These are phyloP conservation scores for Cromileptes altivelis DNA, from an alignment of 2,113 vertebrate species.

Conservation along the genomic window DNA sequence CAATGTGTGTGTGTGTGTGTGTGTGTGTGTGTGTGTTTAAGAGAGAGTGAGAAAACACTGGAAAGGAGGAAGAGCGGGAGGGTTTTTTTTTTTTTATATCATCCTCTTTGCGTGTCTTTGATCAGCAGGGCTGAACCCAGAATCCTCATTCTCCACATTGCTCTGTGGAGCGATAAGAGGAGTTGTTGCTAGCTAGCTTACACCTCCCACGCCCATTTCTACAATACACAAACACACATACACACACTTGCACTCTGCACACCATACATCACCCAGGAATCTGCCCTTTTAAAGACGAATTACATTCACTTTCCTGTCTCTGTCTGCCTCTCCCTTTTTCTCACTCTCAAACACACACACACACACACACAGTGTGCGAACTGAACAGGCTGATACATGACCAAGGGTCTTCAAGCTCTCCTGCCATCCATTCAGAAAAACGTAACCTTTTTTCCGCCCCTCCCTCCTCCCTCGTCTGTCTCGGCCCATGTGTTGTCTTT, in stretches of 20 bases:
- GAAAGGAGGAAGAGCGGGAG: neutral
- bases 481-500: constrained; percentile 54
- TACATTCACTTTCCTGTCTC: constrained; percentile 64
- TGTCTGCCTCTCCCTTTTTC: constrained; percentile 57
- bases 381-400: constrained; percentile 33
- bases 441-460: constrained; percentile 1
- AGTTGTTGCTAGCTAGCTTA: constrained; percentile 65
- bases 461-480: constrained; percentile 27
- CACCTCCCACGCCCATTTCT: constrained; percentile 73
- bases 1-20: constrained; percentile 23
- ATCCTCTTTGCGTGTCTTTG: constrained; percentile 62
- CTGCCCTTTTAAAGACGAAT: constrained; percentile 77
- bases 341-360: constrained; percentile 5
- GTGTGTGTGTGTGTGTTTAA: constrained; percentile 11
- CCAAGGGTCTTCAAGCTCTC: constrained; percentile 26
- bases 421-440: constrained; percentile 63
- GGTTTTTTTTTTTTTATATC: constrained; percentile 28
- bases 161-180: constrained; percentile 75
- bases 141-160: constrained; percentile 81
- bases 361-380: constrained; percentile 4
- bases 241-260: constrained; percentile 25
- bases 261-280: constrained; percentile 73
- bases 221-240: constrained; percentile 54
- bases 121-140: constrained; percentile 72
- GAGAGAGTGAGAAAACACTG: neutral